Conservation (phyloP, 2,797 vertebrate species). For the Tenualosa ilisha region DNA sequence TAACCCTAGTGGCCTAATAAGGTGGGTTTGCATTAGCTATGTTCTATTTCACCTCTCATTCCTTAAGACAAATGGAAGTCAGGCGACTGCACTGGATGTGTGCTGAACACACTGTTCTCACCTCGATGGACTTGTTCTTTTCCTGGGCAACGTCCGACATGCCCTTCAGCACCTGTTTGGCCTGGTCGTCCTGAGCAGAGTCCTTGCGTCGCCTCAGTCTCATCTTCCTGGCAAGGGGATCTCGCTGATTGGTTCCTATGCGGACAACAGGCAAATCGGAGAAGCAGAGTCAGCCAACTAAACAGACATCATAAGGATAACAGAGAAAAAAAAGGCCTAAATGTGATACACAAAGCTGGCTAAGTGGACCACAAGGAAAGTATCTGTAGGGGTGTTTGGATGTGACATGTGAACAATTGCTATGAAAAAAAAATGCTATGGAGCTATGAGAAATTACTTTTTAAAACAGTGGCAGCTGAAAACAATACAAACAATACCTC, state of each 20-base stretch:
- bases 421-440: no score
- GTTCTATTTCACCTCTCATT: not conserved
- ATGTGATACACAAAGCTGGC: not conserved
- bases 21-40: not conserved
- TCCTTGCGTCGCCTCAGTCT: conserved; percentile 90
- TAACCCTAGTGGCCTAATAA: not conserved
- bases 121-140: conserved; percentile 92
- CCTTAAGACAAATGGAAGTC: not conserved
- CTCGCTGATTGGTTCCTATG: conserved; percentile 83
- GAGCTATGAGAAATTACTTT: no score
- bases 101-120: conserved; percentile 56
- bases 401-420: no score
- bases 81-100: not conserved
- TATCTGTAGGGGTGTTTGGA: no score
- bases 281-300: not conserved
- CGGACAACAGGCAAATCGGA: not conserved
- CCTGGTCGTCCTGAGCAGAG: conserved; percentile 91
- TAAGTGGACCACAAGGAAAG: no score
- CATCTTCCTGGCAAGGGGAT: conserved; percentile 93
- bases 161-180: conserved; percentile 96
- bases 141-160: conserved; percentile 96
- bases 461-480: no score
- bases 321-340: no score
- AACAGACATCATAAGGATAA: no score
- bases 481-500: conserved; percentile 64